These are phyloP conservation scores for Cheilosia scutellata DNA, from an alignment of 2,888 invertebrate genomes.

Conservation along the genomic window DNA sequence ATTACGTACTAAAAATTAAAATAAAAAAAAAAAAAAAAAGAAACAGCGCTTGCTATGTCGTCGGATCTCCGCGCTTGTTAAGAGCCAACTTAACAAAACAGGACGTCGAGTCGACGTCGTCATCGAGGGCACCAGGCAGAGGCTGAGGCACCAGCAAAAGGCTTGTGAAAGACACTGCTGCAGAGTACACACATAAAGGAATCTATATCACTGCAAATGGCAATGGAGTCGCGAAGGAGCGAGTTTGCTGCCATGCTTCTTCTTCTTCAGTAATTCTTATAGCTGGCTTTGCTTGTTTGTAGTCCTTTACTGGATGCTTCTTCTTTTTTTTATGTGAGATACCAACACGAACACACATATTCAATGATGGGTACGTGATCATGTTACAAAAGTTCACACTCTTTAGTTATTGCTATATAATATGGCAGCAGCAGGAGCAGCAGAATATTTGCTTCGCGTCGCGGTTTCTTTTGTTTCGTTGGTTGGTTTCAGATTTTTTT, in stretches of 20 bases:
- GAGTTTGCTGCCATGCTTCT: slow-evolving; percentile 31
- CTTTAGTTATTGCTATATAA: slow-evolving; percentile 66
- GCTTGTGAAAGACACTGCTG: neutral
- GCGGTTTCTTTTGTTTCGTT: slow-evolving; percentile 70
- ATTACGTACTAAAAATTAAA: slow-evolving; percentile 1
- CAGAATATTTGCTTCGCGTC: slow-evolving; percentile 68
- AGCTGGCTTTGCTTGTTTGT: slow-evolving; percentile 40
- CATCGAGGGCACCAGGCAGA: neutral
- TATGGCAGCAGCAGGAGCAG: slow-evolving; percentile 38
- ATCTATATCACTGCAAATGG: slow-evolving; percentile 33
- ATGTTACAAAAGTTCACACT: slow-evolving; percentile 76
- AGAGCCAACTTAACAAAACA: slow-evolving; percentile 62
- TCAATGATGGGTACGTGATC: slow-evolving; percentile 65
- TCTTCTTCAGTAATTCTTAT: slow-evolving; percentile 50
- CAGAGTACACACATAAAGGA: slow-evolving; percentile 15
- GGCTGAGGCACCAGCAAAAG: slow-evolving; percentile 8
- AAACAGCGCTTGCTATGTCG: slow-evolving; percentile 12
- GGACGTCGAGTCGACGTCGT: slow-evolving; percentile 34
- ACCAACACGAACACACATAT: slow-evolving; percentile 10
- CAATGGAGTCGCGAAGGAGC: slow-evolving; percentile 33
- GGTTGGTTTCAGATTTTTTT: slow-evolving; percentile 23
- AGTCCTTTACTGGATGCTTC: slow-evolving; percentile 19
- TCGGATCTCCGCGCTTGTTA: slow-evolving; percentile 54
- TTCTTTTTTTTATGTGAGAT: slow-evolving; percentile 12
- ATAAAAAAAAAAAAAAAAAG: neutral